Evolutionary conservation across 2,888 invertebrate species (phyloP).

Genomic region (Xestia ashworthii): DNA sequence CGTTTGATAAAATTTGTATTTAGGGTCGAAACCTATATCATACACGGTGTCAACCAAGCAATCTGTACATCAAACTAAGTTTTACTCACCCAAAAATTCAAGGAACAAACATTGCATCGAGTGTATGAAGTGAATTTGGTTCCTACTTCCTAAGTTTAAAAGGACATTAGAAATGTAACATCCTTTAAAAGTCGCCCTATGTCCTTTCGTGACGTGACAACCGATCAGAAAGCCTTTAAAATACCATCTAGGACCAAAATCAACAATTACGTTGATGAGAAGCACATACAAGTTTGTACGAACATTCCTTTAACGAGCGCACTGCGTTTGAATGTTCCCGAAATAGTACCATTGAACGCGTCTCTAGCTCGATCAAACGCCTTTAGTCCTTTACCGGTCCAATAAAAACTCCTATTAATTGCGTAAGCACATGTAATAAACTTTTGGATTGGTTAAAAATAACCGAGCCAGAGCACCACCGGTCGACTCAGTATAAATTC

Average conservation of each 20-base stretch:
- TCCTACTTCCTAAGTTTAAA: not conserved
- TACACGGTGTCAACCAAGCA: too few relatives aligned
- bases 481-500: constrained; percentile 85
- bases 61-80: not conserved
- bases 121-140: not conserved
- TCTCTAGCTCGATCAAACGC: constrained; percentile 81
- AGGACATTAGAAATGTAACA: constrained; percentile 1
- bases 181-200: not conserved
- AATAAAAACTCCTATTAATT: constrained; percentile 90
- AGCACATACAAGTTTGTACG: constrained; percentile 54
- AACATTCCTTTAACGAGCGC: constrained; percentile 57
- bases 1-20: not conserved
- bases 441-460: constrained; percentile 89
- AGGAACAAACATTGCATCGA: too few relatives aligned
- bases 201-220: constrained; percentile 33
- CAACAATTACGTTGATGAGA: constrained; percentile 62
- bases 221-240: constrained; percentile 26
- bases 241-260: constrained; percentile 34
- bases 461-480: constrained; percentile 83
- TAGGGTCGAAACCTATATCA: not conserved
- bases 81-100: too few relatives aligned
- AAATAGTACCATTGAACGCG: constrained; percentile 73
- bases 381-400: constrained; percentile 88
- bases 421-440: constrained; percentile 89
- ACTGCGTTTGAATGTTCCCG: constrained; percentile 65